Base-by-base conservation (phyloP, 2,797 vertebrate species). In the Chaenodraco wilsoni region DNA sequence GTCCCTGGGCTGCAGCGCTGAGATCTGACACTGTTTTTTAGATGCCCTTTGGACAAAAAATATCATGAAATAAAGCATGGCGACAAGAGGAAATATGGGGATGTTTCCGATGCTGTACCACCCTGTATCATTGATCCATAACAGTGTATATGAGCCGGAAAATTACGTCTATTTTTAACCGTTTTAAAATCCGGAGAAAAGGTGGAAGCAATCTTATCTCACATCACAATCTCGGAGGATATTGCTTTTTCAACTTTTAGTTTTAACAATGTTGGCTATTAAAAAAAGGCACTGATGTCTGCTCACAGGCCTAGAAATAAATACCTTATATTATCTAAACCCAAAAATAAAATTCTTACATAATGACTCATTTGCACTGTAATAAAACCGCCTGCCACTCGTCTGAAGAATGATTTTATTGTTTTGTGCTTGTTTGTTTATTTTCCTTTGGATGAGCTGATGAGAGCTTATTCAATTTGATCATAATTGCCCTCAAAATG, bases 11-110 rank as follows among this genome's bases (percentile, higher is more conserved):
- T 86, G 87, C 76, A 76, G 85, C 56, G 41, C 84, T 68, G 74
- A 89, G 84, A 92, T 92, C 88, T 89, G 79, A 91, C 27, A 83
- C 76, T 65, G 54, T 85, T 9, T 81, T 84, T 92, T 84, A 86
- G 76, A 88, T 85, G 82, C 84, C 82, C 85, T 88, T 86, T 90
- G 76, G 86, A 85, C 79, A 86, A 74, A 76, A 83, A 89, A 86
- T 80, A 78, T 83, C 70, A 54, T 58, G 58, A 81, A 80, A 84
- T 88, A 87, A 89, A 89, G 75, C 27, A 71, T 62, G 54, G 71
- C 14, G 48, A 66, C 37, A 44, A 78, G 76, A 67, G 64, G 77
- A 65, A 61, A 67, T 77, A 67, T 73, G 76, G 82, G 79, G 83
- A 85, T 84, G 82, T 89, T 84, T 86, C 73, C 75, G 79, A 76